phyloP scores from a whole-genome alignment of 1,140 invertebrate species.

The Micrasema minimum region DNA sequence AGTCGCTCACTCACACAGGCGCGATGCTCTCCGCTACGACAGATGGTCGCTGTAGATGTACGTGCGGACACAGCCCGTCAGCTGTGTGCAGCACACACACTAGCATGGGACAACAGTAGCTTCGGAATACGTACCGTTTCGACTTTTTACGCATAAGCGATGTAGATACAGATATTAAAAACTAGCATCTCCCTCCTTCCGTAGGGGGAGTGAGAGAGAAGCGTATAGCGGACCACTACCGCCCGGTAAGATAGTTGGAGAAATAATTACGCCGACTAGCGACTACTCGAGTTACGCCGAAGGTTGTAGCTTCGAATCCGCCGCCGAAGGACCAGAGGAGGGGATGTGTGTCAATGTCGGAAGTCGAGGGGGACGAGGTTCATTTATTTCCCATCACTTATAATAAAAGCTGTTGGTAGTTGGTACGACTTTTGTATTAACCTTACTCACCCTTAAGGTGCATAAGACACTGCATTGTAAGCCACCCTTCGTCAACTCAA shows the following conservation, averaged over 20 bases:
- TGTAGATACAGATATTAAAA: neutral
- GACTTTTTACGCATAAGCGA: constrained; percentile 47
- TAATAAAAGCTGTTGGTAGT: too few species aligned
- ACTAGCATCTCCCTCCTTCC: constrained; percentile 22
- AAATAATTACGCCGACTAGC: constrained; percentile 21
- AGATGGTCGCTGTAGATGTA: constrained; percentile 16
- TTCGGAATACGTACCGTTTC: constrained; percentile 40
- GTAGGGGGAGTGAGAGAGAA: constrained; percentile 15
- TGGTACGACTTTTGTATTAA: too few species aligned
- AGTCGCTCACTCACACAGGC: neutral
- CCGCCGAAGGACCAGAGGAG: constrained; percentile 14
- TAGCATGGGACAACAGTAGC: constrained; percentile 30
- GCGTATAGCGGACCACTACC: too few species aligned
- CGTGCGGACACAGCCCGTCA: constrained; percentile 20
- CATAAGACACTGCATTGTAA: too few species aligned
- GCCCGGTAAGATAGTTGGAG: constrained; percentile 12
- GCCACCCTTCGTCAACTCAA: too few species aligned
- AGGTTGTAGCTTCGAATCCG: constrained; percentile 21
- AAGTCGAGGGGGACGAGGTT: constrained; percentile 14
- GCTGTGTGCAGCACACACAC: constrained; percentile 30
- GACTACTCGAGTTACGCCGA: constrained; percentile 36
- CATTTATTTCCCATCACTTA: neutral
- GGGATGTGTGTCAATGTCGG: constrained; percentile 36
- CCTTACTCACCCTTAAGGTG: too few species aligned
- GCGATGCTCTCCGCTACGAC: neutral